Evolutionary conservation across 2,888 invertebrate genomes (phyloP).

Genomic region (Synanthedon formicaeformis): DNA sequence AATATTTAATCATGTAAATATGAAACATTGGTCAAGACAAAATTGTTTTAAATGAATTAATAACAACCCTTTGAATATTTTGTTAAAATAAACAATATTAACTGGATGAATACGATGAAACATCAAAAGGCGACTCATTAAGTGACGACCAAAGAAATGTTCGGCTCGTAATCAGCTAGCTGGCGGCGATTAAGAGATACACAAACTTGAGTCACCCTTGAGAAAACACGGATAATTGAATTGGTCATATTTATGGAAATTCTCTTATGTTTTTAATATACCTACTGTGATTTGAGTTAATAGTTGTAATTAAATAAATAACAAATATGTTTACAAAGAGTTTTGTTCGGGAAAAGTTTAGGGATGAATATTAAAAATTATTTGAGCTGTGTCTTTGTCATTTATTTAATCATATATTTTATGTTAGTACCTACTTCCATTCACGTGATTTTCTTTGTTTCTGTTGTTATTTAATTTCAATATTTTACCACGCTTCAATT

Average conservation of each 20-base stretch:
- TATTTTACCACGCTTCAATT: too few species aligned
- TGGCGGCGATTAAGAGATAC: constrained; percentile 53
- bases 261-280: too few species aligned
- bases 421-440: too few species aligned
- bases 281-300: too few species aligned
- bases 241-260: not conserved
- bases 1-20: not conserved
- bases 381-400: too few species aligned
- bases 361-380: too few species aligned
- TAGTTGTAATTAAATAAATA: too few species aligned
- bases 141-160: constrained; percentile 45
- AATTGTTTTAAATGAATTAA: constrained; percentile 9
- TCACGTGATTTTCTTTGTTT: too few species aligned
- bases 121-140: constrained; percentile 51
- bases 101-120: constrained; percentile 25
- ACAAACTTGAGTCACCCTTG: constrained; percentile 41
- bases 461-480: too few species aligned
- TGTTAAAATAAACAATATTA: constrained; percentile 18
- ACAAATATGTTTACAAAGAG: too few species aligned
- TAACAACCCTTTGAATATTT: constrained; percentile 24
- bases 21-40: not conserved
- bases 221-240: constrained; percentile 28
- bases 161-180: constrained; percentile 52
- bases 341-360: too few species aligned
- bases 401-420: too few species aligned